Base-by-base conservation (phyloP, 2,113 vertebrate species). In the Passer domesticus region DNA sequence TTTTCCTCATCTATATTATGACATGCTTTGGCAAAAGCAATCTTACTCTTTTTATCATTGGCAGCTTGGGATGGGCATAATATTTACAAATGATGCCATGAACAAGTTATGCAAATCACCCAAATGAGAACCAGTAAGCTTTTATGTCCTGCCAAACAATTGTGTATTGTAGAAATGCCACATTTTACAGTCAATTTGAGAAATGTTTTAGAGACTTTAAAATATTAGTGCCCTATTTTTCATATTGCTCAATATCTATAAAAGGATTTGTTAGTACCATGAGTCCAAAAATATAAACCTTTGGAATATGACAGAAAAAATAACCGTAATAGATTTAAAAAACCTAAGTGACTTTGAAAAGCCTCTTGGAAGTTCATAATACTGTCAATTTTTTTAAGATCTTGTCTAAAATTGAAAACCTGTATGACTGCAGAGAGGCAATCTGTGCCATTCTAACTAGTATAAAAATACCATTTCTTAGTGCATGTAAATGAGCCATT, bases 21-120 rank as follows among this genome's bases (percentile, higher is more conserved):
- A 89, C 64, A 73, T 83, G 53, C 83, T 95, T 90, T 90, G 80
- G 86, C 64, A 93, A 95, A 96, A 80, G 60, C 75, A 72, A 44
- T 96, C 64, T 96, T 73, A 73, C 43, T 92, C 89, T 89, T 95
- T 83, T 84, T 95, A 92, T 95, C 93, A 80, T 89, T 15, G 3
- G 87, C 89, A 95, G 83, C 87, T 92, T 95, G 87, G 74, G 91
- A 94, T 87, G 84, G 89, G 93, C 84, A 85, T 95, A 95, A 95
- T 97, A 97, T 96, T 95, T 97, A 93, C 89, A 94, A 97, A 96
- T 78, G 95, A 94, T 93, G 83, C 92, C 80, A 86, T 90, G 96
- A 96, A 95, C 94, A 90, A 93, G 72, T 95, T 96, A 95, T 92
- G 95, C 92, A 96, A 96, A 96, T 94, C 87, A 94, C 85, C 89